Conservation (phyloP, 2,888 invertebrate genomes). For the Incurvaria masculella region DNA sequence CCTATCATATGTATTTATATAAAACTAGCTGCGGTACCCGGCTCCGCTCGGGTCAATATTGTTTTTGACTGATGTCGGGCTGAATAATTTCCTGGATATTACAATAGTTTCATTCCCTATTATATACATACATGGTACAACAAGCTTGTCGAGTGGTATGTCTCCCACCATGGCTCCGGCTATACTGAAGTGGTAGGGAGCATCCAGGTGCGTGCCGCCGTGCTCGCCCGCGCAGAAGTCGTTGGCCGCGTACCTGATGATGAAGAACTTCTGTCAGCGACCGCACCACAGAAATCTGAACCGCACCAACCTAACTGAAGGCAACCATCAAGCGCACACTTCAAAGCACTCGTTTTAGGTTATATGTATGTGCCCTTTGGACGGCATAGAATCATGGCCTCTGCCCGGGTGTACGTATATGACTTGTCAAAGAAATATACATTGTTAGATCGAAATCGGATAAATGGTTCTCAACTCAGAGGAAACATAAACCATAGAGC, state of each 20-base stretch:
- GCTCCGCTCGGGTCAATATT: too few relatives aligned
- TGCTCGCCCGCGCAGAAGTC: constrained; percentile 56
- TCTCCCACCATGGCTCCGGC: constrained; percentile 45
- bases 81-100: too few relatives aligned
- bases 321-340: too few relatives aligned
- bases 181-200: constrained; percentile 55
- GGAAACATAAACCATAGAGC: too few relatives aligned
- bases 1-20: too few relatives aligned
- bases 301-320: too few relatives aligned
- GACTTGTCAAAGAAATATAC: constrained; percentile 3
- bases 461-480: background rate
- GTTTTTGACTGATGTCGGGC: too few relatives aligned
- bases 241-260: constrained; percentile 45
- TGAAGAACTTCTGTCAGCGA: constrained; percentile 6
- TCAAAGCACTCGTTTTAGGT: too few relatives aligned
- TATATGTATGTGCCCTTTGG: too few relatives aligned
- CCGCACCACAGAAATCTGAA: constrained; percentile 5
- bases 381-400: constrained; percentile 11
- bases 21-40: too few relatives aligned
- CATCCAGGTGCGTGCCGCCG: constrained; percentile 62
- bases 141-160: constrained; percentile 46
- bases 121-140: constrained; percentile 36
- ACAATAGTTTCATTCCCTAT: too few relatives aligned
- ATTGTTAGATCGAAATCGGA: background rate
- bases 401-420: constrained; percentile 15